Percentiles rank a stretch among this genome's conserved stretches.
Evolutionary conservation across 2,113 vertebrate species (phyloP).

Genomic region (Saccopteryx leptura): DNA sequence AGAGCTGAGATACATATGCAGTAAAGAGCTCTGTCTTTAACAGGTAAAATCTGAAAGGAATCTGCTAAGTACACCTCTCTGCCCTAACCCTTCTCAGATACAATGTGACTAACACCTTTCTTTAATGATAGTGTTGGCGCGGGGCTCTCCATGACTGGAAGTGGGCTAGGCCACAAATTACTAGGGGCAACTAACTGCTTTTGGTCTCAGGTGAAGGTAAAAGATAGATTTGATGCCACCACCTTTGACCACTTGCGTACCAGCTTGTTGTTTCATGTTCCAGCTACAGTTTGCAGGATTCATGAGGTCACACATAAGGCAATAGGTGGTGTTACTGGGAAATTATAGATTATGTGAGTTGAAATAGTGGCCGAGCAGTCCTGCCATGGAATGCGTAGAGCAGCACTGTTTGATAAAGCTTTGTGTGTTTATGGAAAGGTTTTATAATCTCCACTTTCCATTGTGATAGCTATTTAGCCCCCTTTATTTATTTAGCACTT

Average conservation of each 20-base stretch:
- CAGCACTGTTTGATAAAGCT: slow-evolving; percentile 33
- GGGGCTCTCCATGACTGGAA: not conserved
- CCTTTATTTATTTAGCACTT: not conserved
- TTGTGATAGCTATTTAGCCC: not conserved
- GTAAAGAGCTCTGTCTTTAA: not conserved
- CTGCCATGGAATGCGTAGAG: not conserved
- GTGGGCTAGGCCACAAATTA: not conserved
- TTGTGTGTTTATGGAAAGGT: not conserved
- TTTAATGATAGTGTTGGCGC: not conserved
- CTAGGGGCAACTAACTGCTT: not conserved
- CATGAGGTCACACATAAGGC: not conserved
- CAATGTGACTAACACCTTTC: not conserved
- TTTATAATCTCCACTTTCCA: not conserved
- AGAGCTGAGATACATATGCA: not conserved
- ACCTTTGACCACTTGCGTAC: not conserved
- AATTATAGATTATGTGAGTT: not conserved
- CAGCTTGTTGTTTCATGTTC: not conserved
- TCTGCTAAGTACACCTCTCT: not conserved
- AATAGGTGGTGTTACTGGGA: not conserved
- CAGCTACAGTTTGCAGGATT: not conserved
- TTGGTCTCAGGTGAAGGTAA: not conserved
- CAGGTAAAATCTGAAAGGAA: slow-evolving; percentile 46
- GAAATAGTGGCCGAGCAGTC: not conserved
- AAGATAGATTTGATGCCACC: not conserved
- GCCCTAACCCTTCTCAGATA: not conserved